Evolutionary conservation across 2,888 invertebrate species (phyloP).

Genomic region (Diadegma fenestrale): DNA sequence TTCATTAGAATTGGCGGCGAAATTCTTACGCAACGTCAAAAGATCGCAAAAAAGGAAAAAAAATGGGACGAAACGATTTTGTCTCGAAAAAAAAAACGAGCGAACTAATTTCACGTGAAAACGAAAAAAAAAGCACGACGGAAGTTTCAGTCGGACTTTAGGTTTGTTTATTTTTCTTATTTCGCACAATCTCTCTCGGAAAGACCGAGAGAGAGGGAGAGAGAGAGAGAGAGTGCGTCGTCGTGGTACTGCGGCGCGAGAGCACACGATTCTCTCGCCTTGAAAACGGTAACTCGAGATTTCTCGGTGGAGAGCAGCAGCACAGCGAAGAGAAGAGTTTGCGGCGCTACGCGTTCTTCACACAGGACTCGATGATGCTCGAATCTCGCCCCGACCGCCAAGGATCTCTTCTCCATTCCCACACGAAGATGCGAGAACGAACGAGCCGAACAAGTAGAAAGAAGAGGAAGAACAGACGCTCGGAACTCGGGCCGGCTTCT

Average conservation of each 20-base stretch:
- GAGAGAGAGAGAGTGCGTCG: slow-evolving; percentile 25
- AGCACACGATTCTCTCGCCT: slow-evolving; percentile 58
- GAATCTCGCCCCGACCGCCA: slow-evolving; percentile 45
- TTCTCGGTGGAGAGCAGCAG: slow-evolving; percentile 22
- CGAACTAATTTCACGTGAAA: not conserved
- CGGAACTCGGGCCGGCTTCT: slow-evolving; percentile 61
- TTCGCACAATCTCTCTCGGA: slow-evolving; percentile 13
- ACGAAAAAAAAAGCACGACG: not conserved
- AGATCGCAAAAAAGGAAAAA: not conserved
- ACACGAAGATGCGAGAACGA: slow-evolving; percentile 35
- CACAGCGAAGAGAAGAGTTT: slow-evolving; percentile 30
- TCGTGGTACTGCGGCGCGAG: slow-evolving; percentile 18
- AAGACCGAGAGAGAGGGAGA: not conserved
- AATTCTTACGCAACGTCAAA: not conserved
- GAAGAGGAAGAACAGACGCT: slow-evolving; percentile 42
- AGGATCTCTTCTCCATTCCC: slow-evolving; percentile 53
- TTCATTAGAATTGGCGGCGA: not conserved
- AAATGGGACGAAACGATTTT: not conserved
- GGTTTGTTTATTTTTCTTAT: slow-evolving; percentile 17
- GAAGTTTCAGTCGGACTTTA: not conserved
- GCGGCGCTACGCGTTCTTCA: slow-evolving; percentile 47
- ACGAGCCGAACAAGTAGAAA: slow-evolving; percentile 32
- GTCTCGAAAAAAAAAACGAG: not conserved
- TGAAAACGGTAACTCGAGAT: slow-evolving; percentile 68
- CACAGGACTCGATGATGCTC: slow-evolving; percentile 52